phyloP scores from a whole-genome alignment of 1,140 invertebrate genomes.

The Pachypsylla venusta region DNA sequence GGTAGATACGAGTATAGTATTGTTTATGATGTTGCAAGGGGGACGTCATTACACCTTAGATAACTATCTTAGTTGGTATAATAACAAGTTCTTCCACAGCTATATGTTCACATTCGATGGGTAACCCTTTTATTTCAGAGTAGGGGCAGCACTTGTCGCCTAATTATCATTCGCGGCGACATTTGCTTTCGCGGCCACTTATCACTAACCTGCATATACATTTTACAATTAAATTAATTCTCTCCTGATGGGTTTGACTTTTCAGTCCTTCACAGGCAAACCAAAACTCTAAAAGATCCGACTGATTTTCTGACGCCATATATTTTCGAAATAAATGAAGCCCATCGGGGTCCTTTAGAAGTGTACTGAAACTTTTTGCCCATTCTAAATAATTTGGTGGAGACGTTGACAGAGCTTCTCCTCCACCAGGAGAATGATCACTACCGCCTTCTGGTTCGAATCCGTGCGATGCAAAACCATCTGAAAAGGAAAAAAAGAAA shows the following conservation, averaged over 20 bases:
- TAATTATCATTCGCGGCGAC: too few species aligned
- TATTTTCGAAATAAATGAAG: constrained; percentile 70
- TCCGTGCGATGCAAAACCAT: constrained; percentile 36
- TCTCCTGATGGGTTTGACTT: constrained; percentile 52
- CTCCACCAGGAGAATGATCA: constrained; percentile 23
- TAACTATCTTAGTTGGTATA: too few species aligned
- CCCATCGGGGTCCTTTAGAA: constrained; percentile 72
- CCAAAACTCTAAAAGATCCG: constrained; percentile 71
- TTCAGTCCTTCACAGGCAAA: constrained; percentile 82
- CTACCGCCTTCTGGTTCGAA: constrained; percentile 35
- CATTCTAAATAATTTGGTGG: constrained; percentile 69
- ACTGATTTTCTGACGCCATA: constrained; percentile 60
- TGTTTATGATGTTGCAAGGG: too few species aligned
- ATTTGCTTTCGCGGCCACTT: neutral
- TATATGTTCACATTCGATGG: too few species aligned
- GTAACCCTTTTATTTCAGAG: too few species aligned
- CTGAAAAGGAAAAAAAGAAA: constrained; percentile 23
- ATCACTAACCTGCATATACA: constrained; percentile 38
- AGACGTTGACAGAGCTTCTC: constrained; percentile 34
- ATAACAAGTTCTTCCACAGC: too few species aligned
- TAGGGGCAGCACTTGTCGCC: too few species aligned
- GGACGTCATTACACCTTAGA: too few species aligned
- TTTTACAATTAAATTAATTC: constrained; percentile 57
- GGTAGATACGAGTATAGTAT: too few species aligned
- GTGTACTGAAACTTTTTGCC: constrained; percentile 61